phyloP scores from a whole-genome alignment of 2,797 vertebrate species.

The Poecile montanus region DNA sequence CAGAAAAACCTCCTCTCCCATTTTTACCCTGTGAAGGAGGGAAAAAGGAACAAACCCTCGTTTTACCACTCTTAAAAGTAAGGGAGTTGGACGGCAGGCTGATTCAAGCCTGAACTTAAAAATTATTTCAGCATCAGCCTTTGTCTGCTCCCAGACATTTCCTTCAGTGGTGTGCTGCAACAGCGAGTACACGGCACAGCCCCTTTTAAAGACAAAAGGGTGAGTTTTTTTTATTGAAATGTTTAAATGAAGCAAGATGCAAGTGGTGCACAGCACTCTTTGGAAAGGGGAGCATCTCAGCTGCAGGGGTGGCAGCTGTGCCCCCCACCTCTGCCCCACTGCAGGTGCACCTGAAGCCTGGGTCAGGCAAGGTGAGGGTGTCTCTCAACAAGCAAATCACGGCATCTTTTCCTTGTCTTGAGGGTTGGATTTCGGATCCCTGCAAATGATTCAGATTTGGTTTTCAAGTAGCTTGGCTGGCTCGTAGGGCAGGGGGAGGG shows the following conservation, averaged over 20 bases:
- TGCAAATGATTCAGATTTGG: background rate
- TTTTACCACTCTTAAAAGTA: background rate
- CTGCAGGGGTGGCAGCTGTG: background rate
- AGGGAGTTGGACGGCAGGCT: background rate
- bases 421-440: constrained; percentile 13
- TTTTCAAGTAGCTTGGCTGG: background rate
- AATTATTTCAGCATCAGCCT: background rate
- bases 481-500: fast-evolving
- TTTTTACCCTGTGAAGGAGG: background rate
- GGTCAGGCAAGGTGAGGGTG: background rate
- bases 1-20: background rate
- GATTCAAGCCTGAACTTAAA: background rate
- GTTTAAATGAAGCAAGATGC: background rate
- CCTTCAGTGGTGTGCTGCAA: background rate
- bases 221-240: background rate
- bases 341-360: background rate
- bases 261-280: fast-evolving
- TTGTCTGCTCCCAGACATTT: background rate
- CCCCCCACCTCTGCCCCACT: background rate
- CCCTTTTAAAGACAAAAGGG: background rate
- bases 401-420: background rate
- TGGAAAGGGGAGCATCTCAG: background rate
- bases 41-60: background rate
- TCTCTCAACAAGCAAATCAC: background rate
- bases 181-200: background rate